Evolutionary conservation across 2,797 vertebrate genomes (phyloP).

Genomic region (Microctenopoma steveboyesi): DNA sequence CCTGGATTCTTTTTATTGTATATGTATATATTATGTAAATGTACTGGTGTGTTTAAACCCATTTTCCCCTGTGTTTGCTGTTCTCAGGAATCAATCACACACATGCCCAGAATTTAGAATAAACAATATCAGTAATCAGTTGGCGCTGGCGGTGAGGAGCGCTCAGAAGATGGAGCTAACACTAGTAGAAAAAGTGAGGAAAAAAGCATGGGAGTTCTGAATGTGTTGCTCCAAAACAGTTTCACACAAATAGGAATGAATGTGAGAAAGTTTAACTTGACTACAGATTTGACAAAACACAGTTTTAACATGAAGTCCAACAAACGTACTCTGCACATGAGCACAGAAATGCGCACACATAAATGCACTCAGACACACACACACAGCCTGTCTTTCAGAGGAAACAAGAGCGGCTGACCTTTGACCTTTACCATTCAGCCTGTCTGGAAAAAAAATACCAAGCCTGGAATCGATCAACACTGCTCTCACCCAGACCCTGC

Average conservation of each 20-base stretch:
- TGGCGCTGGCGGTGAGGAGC: neutral
- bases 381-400: slow-evolving; percentile 75
- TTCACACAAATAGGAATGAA: too few species aligned
- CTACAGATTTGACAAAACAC: slow-evolving; percentile 1
- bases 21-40: neutral
- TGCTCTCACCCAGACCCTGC: slow-evolving; percentile 68
- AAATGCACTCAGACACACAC: slow-evolving; percentile 43
- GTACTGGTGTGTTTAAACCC: neutral
- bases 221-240: too few species aligned
- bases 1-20: neutral
- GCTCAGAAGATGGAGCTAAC: neutral
- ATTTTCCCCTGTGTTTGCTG: neutral
- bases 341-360: slow-evolving; percentile 42
- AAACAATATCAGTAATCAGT: neutral
- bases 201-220: too few species aligned
- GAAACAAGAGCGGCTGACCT: slow-evolving; percentile 80
- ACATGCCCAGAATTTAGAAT: neutral
- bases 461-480: slow-evolving; percentile 84
- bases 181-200: too few species aligned
- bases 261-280: neutral
- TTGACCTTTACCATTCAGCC: slow-evolving; percentile 81
- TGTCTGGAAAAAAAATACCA: slow-evolving; percentile 75
- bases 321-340: slow-evolving; percentile 28
- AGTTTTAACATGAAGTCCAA: slow-evolving; percentile 1
- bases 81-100: neutral